A percentile compares a stretch with the other conserved stretches of the same genome.
Conservation (phyloP, 2,797 vertebrate species). For the Malurus splendens region DNA sequence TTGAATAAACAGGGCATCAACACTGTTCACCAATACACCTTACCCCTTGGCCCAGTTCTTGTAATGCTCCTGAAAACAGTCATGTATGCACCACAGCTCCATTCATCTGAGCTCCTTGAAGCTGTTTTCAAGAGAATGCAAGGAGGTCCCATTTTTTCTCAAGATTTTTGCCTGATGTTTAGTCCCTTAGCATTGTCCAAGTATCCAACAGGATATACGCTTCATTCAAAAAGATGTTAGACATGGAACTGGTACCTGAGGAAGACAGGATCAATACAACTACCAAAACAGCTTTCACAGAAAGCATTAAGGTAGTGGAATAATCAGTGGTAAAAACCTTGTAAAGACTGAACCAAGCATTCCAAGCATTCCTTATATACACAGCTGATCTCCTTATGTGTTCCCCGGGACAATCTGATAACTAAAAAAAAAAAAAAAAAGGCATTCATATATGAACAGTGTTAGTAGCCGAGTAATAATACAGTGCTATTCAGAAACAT, state of each 20-base stretch:
- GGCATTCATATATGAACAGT: background rate
- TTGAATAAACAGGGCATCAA: background rate
- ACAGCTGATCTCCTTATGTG: background rate
- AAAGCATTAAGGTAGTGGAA: background rate
- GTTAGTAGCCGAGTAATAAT: background rate
- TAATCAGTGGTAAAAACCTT: background rate
- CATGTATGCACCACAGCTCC: background rate
- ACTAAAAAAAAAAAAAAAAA: background rate
- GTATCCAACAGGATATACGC: background rate
- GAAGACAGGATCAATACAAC: background rate
- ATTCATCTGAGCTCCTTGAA: background rate
- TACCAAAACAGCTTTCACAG: background rate
- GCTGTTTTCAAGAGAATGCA: background rate
- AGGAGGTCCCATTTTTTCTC: background rate
- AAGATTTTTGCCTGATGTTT: background rate
- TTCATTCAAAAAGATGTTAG: background rate
- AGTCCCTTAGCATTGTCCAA: background rate
- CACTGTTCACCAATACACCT: background rate
- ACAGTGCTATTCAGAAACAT: background rate
- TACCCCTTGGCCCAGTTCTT: background rate
- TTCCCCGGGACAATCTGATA: background rate
- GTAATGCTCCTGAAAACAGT: background rate
- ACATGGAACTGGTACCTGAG: background rate
- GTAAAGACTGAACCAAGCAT: background rate
- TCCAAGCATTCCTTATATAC: background rate